Evolutionary conservation across 2,113 vertebrate species (phyloP), one percentile per base, ranked within the genome.

Genomic region (Heterochromis multidens): DNA sequence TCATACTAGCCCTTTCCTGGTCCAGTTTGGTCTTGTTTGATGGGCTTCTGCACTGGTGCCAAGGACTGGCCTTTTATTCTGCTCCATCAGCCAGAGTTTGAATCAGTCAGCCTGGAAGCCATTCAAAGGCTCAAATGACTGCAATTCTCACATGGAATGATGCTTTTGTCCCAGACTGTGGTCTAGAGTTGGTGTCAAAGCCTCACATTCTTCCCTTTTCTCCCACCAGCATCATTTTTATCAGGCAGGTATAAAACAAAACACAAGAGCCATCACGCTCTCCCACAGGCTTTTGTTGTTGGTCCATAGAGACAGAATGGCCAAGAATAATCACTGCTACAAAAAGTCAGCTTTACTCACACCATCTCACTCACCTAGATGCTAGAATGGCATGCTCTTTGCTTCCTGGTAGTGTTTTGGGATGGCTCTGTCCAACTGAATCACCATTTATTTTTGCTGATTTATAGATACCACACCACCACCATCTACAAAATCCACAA

Each of bases 121-220:
- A 90, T 94, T 95, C 93, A 96, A 87, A 90, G 77, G 84, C 91
- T 92, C 89, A 46, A 93, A 93, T 92, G 89, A 92, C 91, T 92
- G 81, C 88, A 79, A 91, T 92, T 93, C 94, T 93, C 92, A 91
- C 91, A 82, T 84, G 93, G 88, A 94, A 95, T 87, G 77, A 65
- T 72, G 87, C 87, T 93, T 94, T 95, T 95, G 91, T 93, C 87
- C 90, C 78, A 49, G 46, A 77, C 84, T 78, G 78, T 81, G 70
- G 91, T 80, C 87, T 88, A 86, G 88, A 88, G 60, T 87, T 84
- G 40, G 74, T 81, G 86, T 92, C 84, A 92, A 92, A 93, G 90
- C 90, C 81, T 81, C 70, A 74, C 84, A 94, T 92, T 91, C 80
- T 89, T 63, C 63, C 62, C 54, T 29, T 77, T 72, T 78, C 46